Percentiles rank a stretch among this genome's conserved stretches.
These are phyloP conservation scores for Drosophila heteroneura DNA, from an alignment of 2,888 invertebrate species.

Conservation along the genomic window DNA sequence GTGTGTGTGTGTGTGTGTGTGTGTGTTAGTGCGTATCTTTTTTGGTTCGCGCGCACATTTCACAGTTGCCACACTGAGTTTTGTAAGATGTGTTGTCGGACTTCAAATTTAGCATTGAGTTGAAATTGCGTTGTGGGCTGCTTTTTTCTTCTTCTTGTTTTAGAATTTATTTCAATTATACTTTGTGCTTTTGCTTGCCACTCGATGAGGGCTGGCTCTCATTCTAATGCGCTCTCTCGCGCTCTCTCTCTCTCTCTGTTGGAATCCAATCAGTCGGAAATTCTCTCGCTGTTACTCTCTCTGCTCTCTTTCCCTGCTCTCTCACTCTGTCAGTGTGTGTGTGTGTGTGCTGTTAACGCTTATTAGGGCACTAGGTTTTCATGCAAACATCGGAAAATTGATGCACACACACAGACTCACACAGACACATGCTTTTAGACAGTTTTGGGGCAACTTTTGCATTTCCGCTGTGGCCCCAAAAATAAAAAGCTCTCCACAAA, in stretches of 20 bases:
- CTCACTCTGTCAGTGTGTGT: background rate
- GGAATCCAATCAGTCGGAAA: background rate
- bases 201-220: constrained; percentile 13
- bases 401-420: constrained; percentile 50
- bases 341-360: constrained; percentile 44
- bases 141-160: constrained; percentile 38
- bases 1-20: constrained; percentile 2
- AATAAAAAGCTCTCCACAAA: constrained; percentile 42
- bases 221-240: constrained; percentile 26
- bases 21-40: constrained; percentile 15
- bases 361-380: constrained; percentile 84
- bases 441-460: constrained; percentile 65
- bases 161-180: constrained; percentile 56
- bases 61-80: constrained; percentile 35
- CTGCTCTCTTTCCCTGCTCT: constrained; percentile 9
- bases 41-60: constrained; percentile 67
- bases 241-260: constrained; percentile 13
- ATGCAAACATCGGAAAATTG: constrained; percentile 72
- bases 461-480: constrained; percentile 59
- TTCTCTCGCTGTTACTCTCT: constrained; percentile 15
- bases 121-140: constrained; percentile 41
- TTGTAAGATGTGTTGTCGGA: constrained; percentile 17
- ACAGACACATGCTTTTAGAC: constrained; percentile 42
- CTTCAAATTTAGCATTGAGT: constrained; percentile 34
- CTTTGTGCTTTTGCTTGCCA: constrained; percentile 22